These are phyloP conservation scores for Manis javanica DNA, from an alignment of 2,797 vertebrate species.

Conservation along the genomic window DNA sequence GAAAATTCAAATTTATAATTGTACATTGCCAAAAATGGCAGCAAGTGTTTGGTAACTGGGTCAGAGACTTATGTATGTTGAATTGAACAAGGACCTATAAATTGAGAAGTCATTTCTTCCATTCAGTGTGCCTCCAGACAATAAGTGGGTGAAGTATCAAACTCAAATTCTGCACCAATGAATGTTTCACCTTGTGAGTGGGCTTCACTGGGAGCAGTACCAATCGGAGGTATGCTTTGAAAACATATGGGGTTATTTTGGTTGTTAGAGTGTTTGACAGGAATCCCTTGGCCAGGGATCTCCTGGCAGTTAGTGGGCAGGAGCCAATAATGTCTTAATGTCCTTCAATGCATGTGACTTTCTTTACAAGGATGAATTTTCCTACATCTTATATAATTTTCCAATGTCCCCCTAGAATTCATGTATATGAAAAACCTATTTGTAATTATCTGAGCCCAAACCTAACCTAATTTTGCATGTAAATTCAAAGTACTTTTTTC, in stretches of 20 bases:
- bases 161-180: slow-evolving; percentile 9
- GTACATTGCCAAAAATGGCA: slow-evolving; percentile 35
- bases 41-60: neutral
- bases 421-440: slow-evolving; percentile 30
- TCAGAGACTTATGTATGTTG: slow-evolving; percentile 33
- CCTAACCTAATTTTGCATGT: slow-evolving; percentile 21
- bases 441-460: slow-evolving; percentile 11
- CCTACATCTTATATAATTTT: slow-evolving; percentile 46
- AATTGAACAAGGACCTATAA: neutral
- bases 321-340: slow-evolving; percentile 64
- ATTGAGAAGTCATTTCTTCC: slow-evolving; percentile 10
- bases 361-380: slow-evolving; percentile 23
- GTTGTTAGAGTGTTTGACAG: slow-evolving; percentile 52
- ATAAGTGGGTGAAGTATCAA: neutral
- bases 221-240: neutral
- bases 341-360: slow-evolving; percentile 57
- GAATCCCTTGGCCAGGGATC: slow-evolving; percentile 44
- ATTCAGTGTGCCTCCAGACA: neutral
- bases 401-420: slow-evolving; percentile 9
- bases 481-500: slow-evolving; percentile 30
- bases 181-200: neutral
- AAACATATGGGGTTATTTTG: slow-evolving; percentile 33
- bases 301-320: slow-evolving; percentile 51
- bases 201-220: neutral
- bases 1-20: slow-evolving; percentile 47